Percentiles rank a stretch among this genome's conserved stretches.
These are phyloP conservation scores for Phrixothrix hirtus DNA, from an alignment of 2,888 invertebrate genomes.

Conservation along the genomic window DNA sequence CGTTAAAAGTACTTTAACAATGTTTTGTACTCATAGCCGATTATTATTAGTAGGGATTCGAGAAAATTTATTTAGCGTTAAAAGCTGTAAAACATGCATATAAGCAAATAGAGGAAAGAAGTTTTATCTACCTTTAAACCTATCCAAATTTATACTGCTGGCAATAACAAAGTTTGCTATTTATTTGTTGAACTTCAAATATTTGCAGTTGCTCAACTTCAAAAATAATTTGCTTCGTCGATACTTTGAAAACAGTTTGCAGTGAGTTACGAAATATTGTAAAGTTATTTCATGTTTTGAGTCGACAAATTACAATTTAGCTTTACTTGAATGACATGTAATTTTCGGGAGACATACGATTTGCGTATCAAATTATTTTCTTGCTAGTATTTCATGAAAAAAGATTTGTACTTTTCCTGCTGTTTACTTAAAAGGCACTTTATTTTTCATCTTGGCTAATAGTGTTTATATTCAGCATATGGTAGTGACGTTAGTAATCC, in stretches of 20 bases:
- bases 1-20: no score
- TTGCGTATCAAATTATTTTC: slow-evolving; percentile 24
- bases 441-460: slow-evolving; percentile 12
- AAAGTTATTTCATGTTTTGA: slow-evolving; percentile 16
- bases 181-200: slow-evolving; percentile 7
- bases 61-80: no score
- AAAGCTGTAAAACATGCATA: neutral
- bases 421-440: slow-evolving; percentile 12
- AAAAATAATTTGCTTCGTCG: slow-evolving; percentile 17
- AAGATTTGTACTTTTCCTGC: slow-evolving; percentile 21
- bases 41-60: no score
- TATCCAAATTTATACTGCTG: slow-evolving; percentile 6
- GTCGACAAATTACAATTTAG: slow-evolving; percentile 19
- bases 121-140: slow-evolving; percentile 4
- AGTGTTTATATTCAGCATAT: no score
- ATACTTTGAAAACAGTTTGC: slow-evolving; percentile 13
- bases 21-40: no score
- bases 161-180: slow-evolving; percentile 8
- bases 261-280: slow-evolving; percentile 16
- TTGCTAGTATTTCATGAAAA: slow-evolving; percentile 21
- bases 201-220: slow-evolving; percentile 14
- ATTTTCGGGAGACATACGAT: slow-evolving; percentile 21
- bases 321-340: slow-evolving; percentile 23
- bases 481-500: no score
- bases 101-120: neutral